These are phyloP conservation scores for Acrocephalus scirpaceus DNA, from an alignment of 2,797 vertebrate genomes.

Conservation along the genomic window DNA sequence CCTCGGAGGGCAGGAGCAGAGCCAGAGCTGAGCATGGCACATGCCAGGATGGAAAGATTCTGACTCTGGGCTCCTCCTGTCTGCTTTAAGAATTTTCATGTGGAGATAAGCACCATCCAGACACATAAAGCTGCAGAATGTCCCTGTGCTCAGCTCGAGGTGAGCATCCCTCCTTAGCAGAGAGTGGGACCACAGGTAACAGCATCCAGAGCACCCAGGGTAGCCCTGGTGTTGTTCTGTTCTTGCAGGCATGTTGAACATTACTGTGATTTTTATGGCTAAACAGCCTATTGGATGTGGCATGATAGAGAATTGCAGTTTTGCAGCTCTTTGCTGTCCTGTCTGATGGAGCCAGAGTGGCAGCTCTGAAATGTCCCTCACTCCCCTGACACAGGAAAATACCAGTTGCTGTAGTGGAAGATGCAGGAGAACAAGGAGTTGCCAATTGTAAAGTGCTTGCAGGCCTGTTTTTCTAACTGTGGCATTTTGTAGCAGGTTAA, in stretches of 20 bases:
- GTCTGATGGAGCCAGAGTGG: not conserved
- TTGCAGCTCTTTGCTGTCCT: not conserved
- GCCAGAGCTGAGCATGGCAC: not conserved
- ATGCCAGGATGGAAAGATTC: not conserved
- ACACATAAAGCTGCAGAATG: not conserved
- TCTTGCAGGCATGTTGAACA: not conserved
- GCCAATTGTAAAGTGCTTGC: not conserved
- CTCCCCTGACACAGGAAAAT: not conserved
- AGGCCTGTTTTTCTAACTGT: not conserved
- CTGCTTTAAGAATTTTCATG: not conserved
- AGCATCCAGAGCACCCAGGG: not conserved
- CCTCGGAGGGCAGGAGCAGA: not conserved
- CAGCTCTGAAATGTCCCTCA: not conserved
- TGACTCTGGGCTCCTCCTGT: not conserved
- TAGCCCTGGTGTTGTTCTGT: not conserved
- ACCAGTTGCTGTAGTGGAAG: not conserved
- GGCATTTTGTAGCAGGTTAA: not conserved
- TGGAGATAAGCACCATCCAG: not conserved
- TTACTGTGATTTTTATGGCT: not conserved
- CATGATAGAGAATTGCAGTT: not conserved
- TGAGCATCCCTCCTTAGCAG: not conserved
- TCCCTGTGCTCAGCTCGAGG: accelerated
- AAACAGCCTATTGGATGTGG: not conserved
- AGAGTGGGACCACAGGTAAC: accelerated
- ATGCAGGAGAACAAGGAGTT: not conserved